These are phyloP conservation scores for Sepiola atlantica DNA, from an alignment of 2,888 invertebrate genomes.

Conservation along the genomic window DNA sequence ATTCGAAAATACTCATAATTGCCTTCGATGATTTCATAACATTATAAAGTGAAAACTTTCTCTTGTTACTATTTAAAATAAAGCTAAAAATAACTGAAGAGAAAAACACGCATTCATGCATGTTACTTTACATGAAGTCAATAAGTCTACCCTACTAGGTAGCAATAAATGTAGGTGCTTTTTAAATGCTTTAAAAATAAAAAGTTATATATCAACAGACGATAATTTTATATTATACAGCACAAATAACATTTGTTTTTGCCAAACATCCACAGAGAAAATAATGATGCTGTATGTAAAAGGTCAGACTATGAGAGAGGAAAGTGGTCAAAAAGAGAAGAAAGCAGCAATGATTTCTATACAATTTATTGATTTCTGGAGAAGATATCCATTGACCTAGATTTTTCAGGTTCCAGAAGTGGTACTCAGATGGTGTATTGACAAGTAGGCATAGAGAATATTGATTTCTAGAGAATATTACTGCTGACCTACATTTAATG, in stretches of 20 bases:
- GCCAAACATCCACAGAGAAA: constrained; percentile 15
- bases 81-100: background rate
- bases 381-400: constrained; percentile 32
- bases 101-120: background rate
- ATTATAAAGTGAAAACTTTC: background rate
- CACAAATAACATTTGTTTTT: background rate
- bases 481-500: background rate
- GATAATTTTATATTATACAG: background rate
- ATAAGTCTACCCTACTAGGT: background rate
- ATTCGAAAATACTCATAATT: background rate
- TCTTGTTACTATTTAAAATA: background rate
- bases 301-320: constrained; percentile 8
- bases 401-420: constrained; percentile 15
- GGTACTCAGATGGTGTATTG: constrained; percentile 32
- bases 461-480: constrained; percentile 22
- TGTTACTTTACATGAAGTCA: background rate
- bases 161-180: background rate
- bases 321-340: constrained; percentile 13
- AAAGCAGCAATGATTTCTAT: constrained; percentile 32
- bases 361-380: constrained; percentile 32
- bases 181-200: background rate
- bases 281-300: constrained; percentile 20
- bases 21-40: background rate
- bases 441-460: constrained; percentile 16
- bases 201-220: background rate